These are phyloP conservation scores for Eupsilia transversa DNA, from an alignment of 2,888 invertebrate species.

Conservation along the genomic window DNA sequence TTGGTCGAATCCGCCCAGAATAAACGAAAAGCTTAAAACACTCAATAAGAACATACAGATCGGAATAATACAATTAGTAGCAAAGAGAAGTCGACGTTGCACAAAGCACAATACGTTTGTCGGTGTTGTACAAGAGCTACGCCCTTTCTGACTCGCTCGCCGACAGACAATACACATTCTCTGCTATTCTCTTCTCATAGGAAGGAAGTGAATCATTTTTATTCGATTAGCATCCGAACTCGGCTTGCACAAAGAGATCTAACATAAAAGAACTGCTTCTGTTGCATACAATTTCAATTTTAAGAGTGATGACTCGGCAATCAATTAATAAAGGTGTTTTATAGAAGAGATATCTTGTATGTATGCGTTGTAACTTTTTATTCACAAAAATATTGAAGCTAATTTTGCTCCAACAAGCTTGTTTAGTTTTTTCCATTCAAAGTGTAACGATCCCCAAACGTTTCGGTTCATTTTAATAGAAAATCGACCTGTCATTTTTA, in stretches of 20 bases:
- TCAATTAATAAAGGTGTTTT: slow-evolving; percentile 56
- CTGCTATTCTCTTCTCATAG: slow-evolving; percentile 69
- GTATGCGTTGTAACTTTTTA: slow-evolving; percentile 3
- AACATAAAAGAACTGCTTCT: slow-evolving; percentile 70
- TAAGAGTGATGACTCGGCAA: slow-evolving; percentile 66
- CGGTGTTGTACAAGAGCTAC: slow-evolving; percentile 73
- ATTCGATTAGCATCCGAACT: slow-evolving; percentile 78
- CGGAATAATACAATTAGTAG: slow-evolving; percentile 12
- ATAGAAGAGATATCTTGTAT: slow-evolving; percentile 16
- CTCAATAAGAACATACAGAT: not conserved
- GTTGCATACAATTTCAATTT: slow-evolving; percentile 70
- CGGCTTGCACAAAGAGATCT: slow-evolving; percentile 72
- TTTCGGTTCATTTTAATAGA: not conserved
- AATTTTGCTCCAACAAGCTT: not conserved
- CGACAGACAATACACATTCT: slow-evolving; percentile 71
- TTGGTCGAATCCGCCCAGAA: no score
- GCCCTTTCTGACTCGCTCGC: slow-evolving; percentile 70
- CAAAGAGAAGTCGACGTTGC: slow-evolving; percentile 61
- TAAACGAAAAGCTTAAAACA: not conserved
- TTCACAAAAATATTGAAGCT: not conserved
- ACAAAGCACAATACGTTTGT: slow-evolving; percentile 68
- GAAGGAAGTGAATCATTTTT: slow-evolving; percentile 86
- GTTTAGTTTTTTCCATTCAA: not conserved
- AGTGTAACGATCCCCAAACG: no score
- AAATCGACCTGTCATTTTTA: not conserved